phyloP scores from a whole-genome alignment of 2,888 invertebrate species.

The Agonopterix subpropinquella region DNA sequence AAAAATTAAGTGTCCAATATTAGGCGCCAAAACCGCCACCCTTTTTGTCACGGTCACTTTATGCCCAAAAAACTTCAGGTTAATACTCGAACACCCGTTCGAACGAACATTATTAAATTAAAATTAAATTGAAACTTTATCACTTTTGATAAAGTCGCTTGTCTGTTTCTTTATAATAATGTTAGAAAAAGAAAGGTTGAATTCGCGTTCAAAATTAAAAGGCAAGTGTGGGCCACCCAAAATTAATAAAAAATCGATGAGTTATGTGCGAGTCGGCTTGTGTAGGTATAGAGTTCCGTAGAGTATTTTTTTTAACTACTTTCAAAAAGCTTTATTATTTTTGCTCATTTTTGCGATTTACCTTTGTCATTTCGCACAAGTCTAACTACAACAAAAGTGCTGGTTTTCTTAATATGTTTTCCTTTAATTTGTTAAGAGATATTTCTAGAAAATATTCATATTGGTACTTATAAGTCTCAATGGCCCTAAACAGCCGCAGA shows the following conservation, averaged over 20 bases:
- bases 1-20: constrained; percentile 3
- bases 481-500: no score
- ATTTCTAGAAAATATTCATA: no score
- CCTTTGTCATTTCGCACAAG: no score
- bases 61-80: not conserved
- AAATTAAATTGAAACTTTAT: constrained; percentile 1
- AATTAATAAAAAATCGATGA: not conserved
- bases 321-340: no score
- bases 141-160: not conserved
- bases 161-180: not conserved
- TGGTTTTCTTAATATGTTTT: no score
- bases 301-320: no score
- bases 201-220: constrained; percentile 1
- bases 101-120: not conserved
- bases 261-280: not conserved
- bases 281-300: not conserved
- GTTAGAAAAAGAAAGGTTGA: not conserved
- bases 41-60: constrained; percentile 7
- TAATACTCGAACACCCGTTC: not conserved
- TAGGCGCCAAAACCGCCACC: constrained; percentile 10
- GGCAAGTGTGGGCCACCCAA: not conserved
- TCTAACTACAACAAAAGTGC: no score
- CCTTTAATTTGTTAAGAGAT: no score
- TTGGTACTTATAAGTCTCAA: no score
- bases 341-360: no score